Base-by-base conservation (phyloP, 1,140 invertebrate genomes). In the Panonychus citri region DNA sequence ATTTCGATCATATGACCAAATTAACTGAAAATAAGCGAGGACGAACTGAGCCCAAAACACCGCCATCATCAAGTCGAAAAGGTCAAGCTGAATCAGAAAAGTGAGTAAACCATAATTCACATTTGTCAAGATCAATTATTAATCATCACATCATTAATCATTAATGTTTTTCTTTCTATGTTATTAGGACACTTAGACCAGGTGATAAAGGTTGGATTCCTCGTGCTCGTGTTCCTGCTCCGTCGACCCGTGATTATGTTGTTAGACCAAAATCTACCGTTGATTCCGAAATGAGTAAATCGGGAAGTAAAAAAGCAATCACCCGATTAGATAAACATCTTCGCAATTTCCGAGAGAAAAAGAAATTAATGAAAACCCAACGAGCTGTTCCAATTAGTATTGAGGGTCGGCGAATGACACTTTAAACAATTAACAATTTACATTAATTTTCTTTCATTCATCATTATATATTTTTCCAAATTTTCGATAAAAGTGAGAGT, bases 221-320 rank as follows among this genome's bases (percentile, higher is more conserved):
- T 12, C 74, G 94, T 67, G 94, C 94, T 17, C 75, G 94, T 61
- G 93, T 99, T 51, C 94, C 94, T 19, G 71, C 79, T 65, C 90
- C 90, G 49, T 96, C 90, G 42, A 89, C 81, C 66, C 95, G 91
- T 73, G 93, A 97, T 69, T 98, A 98, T 68, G 82, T 97, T 27
- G 78, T 89, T 54, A 72, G 94, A 57, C 94, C 94, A 1, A 85
- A 88, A 67, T 91, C 84, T 77, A 83, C 81, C 57, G 77, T 79
- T 58, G 88, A 94, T 62, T 75, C 78, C 15, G 85, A 90, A 69
- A 82, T 89, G 34, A 80, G 77, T 61, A 74, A 50, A 42, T 24
- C n/a, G 19, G 51, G 81, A 80, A 70, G 74, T 37, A 90, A 89
- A 63, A 89, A 87, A 64, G 78, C 81, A 64, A 76, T 83, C 69